Percentiles rank a stretch among this genome's conserved stretches.
Evolutionary conservation across 2,888 invertebrate genomes (phyloP).

Genomic region (Melanostoma scalare): DNA sequence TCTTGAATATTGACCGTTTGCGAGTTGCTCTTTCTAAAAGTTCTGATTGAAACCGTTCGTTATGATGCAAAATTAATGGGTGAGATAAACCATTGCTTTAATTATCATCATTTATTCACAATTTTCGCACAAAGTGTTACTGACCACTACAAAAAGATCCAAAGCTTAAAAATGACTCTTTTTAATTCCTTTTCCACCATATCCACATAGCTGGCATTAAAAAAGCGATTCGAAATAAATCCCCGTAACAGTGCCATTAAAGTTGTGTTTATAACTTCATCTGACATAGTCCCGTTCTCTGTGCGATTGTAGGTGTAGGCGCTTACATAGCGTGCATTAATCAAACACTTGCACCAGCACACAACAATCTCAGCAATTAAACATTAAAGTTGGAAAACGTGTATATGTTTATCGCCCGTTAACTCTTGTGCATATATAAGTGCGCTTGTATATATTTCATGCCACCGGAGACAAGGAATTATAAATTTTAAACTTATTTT

Average conservation of each 20-base stretch:
- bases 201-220: too few relatives aligned
- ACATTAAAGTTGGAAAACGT: constrained; percentile 36
- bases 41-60: too few relatives aligned
- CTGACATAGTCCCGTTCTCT: neutral
- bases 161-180: too few relatives aligned
- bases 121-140: too few relatives aligned
- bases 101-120: too few relatives aligned
- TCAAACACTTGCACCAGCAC: constrained; percentile 11
- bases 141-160: too few relatives aligned
- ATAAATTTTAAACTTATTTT: constrained; percentile 41
- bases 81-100: too few relatives aligned
- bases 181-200: too few relatives aligned
- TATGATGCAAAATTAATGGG: too few relatives aligned
- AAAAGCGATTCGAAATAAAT: neutral
- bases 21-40: too few relatives aligned
- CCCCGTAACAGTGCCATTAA: constrained; percentile 17
- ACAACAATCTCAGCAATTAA: constrained; percentile 24
- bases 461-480: constrained; percentile 37
- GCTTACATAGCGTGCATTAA: neutral
- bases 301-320: neutral
- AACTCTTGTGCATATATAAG: neutral
- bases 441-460: neutral
- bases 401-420: constrained; percentile 37
- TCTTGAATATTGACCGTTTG: too few relatives aligned
- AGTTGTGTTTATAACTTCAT: constrained; percentile 22